Evolutionary conservation across 2,888 invertebrate species (phyloP).

Genomic region (Euplexia lucipara): DNA sequence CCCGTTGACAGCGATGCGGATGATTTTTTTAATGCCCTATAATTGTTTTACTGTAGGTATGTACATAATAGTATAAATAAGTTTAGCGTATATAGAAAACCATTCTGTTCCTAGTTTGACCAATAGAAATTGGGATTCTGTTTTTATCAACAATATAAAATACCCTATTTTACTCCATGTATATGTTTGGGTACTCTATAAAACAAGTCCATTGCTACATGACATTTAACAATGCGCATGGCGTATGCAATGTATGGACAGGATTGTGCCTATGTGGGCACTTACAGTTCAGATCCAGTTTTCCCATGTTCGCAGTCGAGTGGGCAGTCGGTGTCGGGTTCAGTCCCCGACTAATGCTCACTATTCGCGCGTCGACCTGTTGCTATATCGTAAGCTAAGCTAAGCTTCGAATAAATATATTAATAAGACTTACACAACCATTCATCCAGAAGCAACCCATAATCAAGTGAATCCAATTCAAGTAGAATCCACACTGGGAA

Average conservation of each 20-base stretch:
- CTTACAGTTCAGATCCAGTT: slow-evolving; percentile 63
- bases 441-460: no score
- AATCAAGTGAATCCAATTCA: no score
- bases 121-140: no score
- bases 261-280: slow-evolving; percentile 9
- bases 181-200: neutral
- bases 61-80: no score
- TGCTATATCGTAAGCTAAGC: slow-evolving; percentile 31
- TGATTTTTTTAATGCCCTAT: no score
- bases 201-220: neutral
- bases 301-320: slow-evolving; percentile 65
- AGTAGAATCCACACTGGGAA: no score
- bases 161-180: neutral
- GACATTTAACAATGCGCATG: slow-evolving; percentile 2
- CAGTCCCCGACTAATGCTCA: slow-evolving; percentile 58
- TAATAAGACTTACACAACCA: no score
- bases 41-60: no score
- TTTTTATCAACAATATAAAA: neutral
- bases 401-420: neutral
- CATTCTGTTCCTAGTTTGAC: no score
- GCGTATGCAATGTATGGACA: neutral
- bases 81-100: no score
- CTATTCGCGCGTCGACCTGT: slow-evolving; percentile 33
- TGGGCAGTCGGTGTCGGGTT: slow-evolving; percentile 66
- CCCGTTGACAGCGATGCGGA: no score